Conservation (phyloP, 92 coral and sea anemone genomes). For the Epizoanthus illoricatus region DNA sequence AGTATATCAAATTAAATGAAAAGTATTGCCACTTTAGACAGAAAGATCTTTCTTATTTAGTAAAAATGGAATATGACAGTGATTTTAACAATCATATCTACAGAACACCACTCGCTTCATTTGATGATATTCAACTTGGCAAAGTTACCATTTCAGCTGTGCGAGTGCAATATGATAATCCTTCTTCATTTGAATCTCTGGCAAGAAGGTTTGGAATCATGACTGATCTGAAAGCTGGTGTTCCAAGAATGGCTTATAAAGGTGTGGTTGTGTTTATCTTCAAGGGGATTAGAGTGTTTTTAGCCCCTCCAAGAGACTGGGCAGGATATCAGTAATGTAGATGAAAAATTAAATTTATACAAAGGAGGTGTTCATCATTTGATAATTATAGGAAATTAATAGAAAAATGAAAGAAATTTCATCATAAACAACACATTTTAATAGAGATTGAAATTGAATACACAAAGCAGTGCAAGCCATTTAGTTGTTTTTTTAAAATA, state of each 20-base stretch:
- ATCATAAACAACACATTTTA: too few relatives aligned
- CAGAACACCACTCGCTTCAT: conserved; percentile 64
- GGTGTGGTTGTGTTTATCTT: conserved; percentile 80
- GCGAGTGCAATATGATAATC: conserved; percentile 69
- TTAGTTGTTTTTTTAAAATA: too few relatives aligned
- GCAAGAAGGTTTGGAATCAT: conserved; percentile 75
- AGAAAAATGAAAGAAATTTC: too few relatives aligned
- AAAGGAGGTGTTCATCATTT: too few relatives aligned
- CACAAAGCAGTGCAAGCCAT: too few relatives aligned
- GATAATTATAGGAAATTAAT: too few relatives aligned
- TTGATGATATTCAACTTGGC: conserved; percentile 55
- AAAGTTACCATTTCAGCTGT: conserved; percentile 50
- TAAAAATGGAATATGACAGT: conserved; percentile 71
- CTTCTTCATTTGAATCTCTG: conserved; percentile 53
- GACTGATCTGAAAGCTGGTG: conserved; percentile 85
- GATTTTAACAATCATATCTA: conserved; percentile 59
- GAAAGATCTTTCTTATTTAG: conserved; percentile 73
- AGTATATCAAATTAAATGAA: conserved; percentile 67
- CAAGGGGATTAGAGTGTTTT: conserved; percentile 65
- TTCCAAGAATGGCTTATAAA: conserved; percentile 87
- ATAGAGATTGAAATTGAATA: too few relatives aligned
- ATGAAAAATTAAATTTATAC: too few relatives aligned
- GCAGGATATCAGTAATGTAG: conserved; percentile 40
- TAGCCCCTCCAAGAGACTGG: conserved; percentile 77
- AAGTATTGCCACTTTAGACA: conserved; percentile 70